phyloP scores from a whole-genome alignment of 2,797 vertebrate genomes.

The Pseudocheirus occidentalis region DNA sequence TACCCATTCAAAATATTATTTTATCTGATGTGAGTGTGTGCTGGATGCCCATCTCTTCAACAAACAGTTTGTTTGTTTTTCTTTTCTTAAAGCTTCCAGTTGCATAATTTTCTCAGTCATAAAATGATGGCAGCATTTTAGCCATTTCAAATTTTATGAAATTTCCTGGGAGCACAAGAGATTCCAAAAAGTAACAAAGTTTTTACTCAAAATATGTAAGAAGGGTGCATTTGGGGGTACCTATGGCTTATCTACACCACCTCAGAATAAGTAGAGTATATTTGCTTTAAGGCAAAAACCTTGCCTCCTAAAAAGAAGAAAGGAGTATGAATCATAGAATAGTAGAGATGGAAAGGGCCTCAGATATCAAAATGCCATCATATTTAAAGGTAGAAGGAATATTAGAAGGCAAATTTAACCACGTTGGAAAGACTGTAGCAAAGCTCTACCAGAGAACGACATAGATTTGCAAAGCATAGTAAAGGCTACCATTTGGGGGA shows the following conservation, averaged over 20 bases:
- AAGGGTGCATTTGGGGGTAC: neutral
- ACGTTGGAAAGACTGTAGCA: neutral
- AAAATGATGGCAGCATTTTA: neutral
- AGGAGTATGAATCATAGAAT: neutral
- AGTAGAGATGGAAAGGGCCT: neutral
- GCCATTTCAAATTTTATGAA: neutral
- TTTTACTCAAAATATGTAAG: neutral
- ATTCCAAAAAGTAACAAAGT: neutral
- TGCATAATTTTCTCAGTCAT: neutral
- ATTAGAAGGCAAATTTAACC: neutral
- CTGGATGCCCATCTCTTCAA: slow-evolving; percentile 77
- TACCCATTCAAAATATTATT: slow-evolving; percentile 75
- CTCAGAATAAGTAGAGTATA: neutral
- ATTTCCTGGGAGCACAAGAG: neutral
- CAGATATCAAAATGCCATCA: neutral
- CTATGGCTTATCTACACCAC: neutral
- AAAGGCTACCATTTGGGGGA: neutral
- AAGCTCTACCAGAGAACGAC: neutral
- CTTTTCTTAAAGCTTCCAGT: slow-evolving; percentile 69
- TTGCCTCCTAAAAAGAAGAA: neutral
- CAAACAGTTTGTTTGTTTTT: slow-evolving; percentile 51
- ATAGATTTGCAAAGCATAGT: neutral
- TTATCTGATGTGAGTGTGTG: slow-evolving; percentile 80
- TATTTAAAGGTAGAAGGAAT: neutral
- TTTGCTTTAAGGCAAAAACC: neutral